phyloP scores from a whole-genome alignment of 2,797 vertebrate genomes.

The Alectoris magna region DNA sequence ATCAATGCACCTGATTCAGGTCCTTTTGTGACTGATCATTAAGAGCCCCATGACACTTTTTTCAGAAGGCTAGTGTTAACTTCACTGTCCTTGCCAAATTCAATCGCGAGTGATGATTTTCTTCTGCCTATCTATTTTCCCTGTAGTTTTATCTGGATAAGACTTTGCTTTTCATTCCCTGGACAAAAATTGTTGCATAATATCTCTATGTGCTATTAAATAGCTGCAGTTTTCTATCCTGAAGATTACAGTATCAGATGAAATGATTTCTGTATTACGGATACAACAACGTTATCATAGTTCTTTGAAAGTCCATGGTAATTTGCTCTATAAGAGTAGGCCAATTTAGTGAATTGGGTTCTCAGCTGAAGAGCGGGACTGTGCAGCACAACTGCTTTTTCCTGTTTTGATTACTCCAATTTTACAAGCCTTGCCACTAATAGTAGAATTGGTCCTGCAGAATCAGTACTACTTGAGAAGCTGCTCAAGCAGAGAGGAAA shows the following conservation, averaged over 20 bases:
- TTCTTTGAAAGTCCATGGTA: neutral
- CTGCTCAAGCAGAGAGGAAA: neutral
- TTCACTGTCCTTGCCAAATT: slow-evolving; percentile 30
- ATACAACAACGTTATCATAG: neutral
- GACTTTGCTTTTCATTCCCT: slow-evolving; percentile 30
- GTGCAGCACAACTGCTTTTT: neutral
- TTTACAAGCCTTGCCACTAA: neutral
- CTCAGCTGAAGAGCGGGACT: neutral
- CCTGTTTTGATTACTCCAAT: neutral
- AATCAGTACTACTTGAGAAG: neutral
- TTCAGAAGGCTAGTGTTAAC: neutral
- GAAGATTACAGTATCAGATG: slow-evolving; percentile 14
- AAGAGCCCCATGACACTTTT: neutral
- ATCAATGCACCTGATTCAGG: neutral
- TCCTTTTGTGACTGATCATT: slow-evolving; percentile 20
- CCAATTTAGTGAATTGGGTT: neutral
- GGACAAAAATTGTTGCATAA: slow-evolving; percentile 9
- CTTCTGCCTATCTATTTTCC: slow-evolving; percentile 31
- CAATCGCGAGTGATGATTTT: slow-evolving; percentile 39
- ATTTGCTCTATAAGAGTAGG: neutral
- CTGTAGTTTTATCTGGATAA: slow-evolving; percentile 38
- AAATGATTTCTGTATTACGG: neutral
- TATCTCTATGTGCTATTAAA: slow-evolving; percentile 10
- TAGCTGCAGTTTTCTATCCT: neutral
- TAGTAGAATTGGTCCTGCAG: accelerated